Conservation (phyloP, 2,113 vertebrate genomes). For the Bufo gargarizans region DNA sequence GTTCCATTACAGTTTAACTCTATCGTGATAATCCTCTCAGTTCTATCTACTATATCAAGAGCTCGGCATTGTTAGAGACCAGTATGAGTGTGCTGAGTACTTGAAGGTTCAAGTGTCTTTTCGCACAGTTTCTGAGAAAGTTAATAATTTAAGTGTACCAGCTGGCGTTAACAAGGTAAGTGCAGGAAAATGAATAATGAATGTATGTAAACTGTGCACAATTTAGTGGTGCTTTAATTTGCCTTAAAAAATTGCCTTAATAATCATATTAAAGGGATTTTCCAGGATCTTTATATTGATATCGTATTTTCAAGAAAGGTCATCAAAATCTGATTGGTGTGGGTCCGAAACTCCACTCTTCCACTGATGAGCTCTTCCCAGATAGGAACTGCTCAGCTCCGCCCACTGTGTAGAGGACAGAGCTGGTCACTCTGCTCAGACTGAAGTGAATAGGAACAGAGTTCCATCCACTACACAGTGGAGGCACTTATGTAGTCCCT, state of each 20-base stretch:
- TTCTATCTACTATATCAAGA: not conserved
- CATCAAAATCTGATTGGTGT: too few relatives aligned
- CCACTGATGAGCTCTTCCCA: too few relatives aligned
- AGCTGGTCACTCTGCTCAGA: too few relatives aligned
- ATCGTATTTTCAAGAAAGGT: too few relatives aligned
- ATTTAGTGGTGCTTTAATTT: not conserved
- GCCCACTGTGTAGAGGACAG: too few relatives aligned
- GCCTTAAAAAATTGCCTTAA: conserved; percentile 40
- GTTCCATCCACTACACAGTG: too few relatives aligned
- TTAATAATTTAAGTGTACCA: conserved; percentile 56
- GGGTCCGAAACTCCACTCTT: too few relatives aligned
- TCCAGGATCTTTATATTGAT: not conserved
- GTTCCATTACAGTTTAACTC: conserved; percentile 10
- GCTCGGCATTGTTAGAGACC: not conserved
- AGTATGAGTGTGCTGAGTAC: conserved; percentile 32
- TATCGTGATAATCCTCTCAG: conserved; percentile 10
- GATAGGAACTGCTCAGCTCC: too few relatives aligned
- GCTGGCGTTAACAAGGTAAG: conserved; percentile 32
- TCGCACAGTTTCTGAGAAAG: conserved; percentile 6
- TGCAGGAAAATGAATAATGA: conserved; percentile 46
- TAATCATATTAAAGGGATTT: not conserved
- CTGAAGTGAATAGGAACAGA: too few relatives aligned
- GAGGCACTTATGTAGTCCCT: too few relatives aligned
- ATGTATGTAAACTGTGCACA: conserved; percentile 19
- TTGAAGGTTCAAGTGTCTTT: conserved; percentile 12